Conservation (phyloP, 2,113 vertebrate genomes). For the Odocoileus virginianus region DNA sequence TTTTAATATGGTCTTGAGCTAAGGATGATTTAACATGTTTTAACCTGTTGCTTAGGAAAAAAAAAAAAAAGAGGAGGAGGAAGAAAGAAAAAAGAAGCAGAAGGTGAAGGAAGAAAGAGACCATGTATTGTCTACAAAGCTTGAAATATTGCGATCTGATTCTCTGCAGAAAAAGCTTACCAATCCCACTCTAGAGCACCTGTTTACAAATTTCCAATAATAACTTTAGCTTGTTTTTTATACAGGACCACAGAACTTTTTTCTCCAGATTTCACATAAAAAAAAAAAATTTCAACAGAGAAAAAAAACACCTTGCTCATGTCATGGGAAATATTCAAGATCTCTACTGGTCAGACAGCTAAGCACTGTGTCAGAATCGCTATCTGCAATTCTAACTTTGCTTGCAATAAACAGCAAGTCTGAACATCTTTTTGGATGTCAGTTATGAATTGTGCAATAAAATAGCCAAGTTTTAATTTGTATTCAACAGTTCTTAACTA, state of each 20-base stretch:
- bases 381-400: background rate
- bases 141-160: background rate
- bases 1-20: background rate
- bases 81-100: background rate
- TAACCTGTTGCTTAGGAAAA: background rate
- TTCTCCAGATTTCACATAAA: background rate
- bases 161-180: background rate
- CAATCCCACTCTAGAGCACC: background rate
- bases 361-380: background rate
- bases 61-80: background rate
- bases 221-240: background rate
- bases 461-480: background rate
- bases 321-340: background rate
- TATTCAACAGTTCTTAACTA: background rate
- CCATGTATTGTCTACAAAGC: accelerated
- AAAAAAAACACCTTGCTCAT: background rate
- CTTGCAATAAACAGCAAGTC: background rate
- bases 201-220: background rate
- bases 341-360: background rate
- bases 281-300: background rate
- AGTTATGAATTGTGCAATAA: background rate
- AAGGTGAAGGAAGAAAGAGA: background rate
- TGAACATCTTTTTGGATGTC: background rate
- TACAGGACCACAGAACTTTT: background rate
- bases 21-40: background rate